phyloP scores from a whole-genome alignment of 2,113 vertebrate species.

The Heterocephalus glaber region DNA sequence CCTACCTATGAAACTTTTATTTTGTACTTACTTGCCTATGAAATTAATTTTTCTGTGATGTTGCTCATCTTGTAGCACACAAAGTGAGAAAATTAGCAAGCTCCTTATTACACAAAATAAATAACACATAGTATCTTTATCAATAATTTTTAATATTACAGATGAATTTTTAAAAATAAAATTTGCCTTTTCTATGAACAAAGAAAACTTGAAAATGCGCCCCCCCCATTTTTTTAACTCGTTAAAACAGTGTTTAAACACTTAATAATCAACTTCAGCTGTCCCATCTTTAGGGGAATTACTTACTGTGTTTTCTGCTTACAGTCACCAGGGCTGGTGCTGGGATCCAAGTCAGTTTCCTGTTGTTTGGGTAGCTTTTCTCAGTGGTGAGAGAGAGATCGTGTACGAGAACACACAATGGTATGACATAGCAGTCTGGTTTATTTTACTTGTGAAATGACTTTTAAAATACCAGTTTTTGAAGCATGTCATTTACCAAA shows the following conservation, averaged over 20 bases:
- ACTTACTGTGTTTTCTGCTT: conserved; percentile 33
- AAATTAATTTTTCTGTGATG: neutral
- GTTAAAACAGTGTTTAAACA: conserved; percentile 2
- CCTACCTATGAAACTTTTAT: neutral
- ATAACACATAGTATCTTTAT: neutral
- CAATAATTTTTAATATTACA: neutral
- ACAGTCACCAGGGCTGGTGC: neutral
- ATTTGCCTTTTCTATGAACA: conserved; percentile 35
- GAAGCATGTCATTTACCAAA: conserved; percentile 49
- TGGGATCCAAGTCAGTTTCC: conserved; percentile 51
- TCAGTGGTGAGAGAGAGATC: conserved; percentile 41
- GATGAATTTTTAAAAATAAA: conserved; percentile 47
- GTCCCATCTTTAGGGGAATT: conserved; percentile 16
- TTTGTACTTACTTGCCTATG: neutral
- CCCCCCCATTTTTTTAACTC: neutral
- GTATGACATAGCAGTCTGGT: conserved; percentile 5
- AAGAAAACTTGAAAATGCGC: neutral
- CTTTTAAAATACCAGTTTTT: conserved; percentile 62
- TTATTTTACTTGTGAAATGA: conserved; percentile 73
- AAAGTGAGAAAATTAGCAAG: conserved; percentile 11
- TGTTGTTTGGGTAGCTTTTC: conserved; percentile 43
- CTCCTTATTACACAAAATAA: neutral
- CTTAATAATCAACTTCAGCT: neutral
- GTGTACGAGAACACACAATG: neutral
- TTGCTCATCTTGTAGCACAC: neutral